A percentile compares a stretch with the other conserved stretches of the same genome.
Conservation (phyloP, 2,113 vertebrate species). For the Odocoileus virginianus region DNA sequence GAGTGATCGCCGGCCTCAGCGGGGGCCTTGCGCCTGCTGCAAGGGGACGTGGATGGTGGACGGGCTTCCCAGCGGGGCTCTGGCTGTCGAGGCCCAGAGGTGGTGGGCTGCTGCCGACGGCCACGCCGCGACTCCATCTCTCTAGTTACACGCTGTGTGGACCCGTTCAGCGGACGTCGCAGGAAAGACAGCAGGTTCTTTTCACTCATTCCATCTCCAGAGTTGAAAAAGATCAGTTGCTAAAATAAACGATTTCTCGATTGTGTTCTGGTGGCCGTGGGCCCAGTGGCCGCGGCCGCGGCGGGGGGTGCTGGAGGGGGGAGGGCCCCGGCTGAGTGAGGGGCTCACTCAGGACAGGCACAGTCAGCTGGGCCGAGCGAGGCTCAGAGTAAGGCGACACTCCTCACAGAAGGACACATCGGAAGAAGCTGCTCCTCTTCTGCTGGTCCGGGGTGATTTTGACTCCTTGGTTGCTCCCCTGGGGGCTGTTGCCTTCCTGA, state of each 20-base stretch:
- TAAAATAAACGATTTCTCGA: conserved; percentile 77
- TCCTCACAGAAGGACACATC: conserved; percentile 94
- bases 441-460: conserved; percentile 94
- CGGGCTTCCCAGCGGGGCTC: neutral
- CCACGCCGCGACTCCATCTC: neutral
- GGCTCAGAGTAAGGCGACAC: conserved; percentile 75
- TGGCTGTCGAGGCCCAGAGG: neutral
- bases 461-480: conserved; percentile 92
- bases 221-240: conserved; percentile 72
- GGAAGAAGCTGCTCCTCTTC: conserved; percentile 97
- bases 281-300: conserved; percentile 4
- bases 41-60: neutral
- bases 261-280: conserved; percentile 65
- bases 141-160: neutral
- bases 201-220: conserved; percentile 71
- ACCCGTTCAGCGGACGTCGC: conserved; percentile 39
- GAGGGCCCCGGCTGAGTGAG: conserved; percentile 68
- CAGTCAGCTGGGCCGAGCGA: conserved; percentile 84
- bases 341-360: conserved; percentile 78
- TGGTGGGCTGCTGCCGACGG: neutral
- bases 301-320: conserved; percentile 33
- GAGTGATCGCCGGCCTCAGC: neutral
- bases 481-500: conserved; percentile 93
- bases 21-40: neutral
- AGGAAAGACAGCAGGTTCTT: conserved; percentile 61